phyloP scores from a whole-genome alignment of 1,140 invertebrate genomes.

The Acromyrmex echinatior region DNA sequence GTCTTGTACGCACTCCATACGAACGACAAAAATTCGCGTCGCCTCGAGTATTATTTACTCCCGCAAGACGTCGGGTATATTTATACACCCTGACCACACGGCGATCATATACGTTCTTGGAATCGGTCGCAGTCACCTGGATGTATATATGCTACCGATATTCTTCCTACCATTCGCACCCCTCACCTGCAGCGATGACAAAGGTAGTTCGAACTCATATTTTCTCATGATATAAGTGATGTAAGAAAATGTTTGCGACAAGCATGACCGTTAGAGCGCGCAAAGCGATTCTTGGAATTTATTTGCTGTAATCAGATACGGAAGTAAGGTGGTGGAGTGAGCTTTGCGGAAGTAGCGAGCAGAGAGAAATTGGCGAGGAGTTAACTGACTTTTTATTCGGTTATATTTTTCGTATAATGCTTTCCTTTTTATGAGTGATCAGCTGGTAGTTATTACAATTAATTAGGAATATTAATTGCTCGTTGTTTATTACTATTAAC shows the following conservation, averaged over 20 bases:
- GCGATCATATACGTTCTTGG: constrained; percentile 39
- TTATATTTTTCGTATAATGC: neutral
- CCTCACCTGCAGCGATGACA: constrained; percentile 43
- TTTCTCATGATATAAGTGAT: constrained; percentile 34
- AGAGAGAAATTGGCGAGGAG: neutral
- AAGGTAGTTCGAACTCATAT: neutral
- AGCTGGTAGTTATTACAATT: neutral
- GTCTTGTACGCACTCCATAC: neutral
- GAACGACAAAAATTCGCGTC: constrained; percentile 10
- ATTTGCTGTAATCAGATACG: constrained; percentile 34
- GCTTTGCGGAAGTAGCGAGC: neutral
- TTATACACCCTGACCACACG: constrained; percentile 38
- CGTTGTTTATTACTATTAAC: neutral
- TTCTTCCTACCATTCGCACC: constrained; percentile 37
- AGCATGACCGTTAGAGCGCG: constrained; percentile 32
- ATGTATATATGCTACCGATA: constrained; percentile 8
- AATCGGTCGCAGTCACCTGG: constrained; percentile 43
- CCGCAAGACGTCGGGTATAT: constrained; percentile 32
- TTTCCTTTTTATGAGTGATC: neutral
- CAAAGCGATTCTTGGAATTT: constrained; percentile 64
- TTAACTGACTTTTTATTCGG: neutral
- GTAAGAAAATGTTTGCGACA: constrained; percentile 41
- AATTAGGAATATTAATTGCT: neutral
- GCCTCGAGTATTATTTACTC: constrained; percentile 51
- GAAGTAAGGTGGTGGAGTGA: neutral